Conservation (phyloP, 2,888 invertebrate genomes). For the Drosophila neutralis region DNA sequence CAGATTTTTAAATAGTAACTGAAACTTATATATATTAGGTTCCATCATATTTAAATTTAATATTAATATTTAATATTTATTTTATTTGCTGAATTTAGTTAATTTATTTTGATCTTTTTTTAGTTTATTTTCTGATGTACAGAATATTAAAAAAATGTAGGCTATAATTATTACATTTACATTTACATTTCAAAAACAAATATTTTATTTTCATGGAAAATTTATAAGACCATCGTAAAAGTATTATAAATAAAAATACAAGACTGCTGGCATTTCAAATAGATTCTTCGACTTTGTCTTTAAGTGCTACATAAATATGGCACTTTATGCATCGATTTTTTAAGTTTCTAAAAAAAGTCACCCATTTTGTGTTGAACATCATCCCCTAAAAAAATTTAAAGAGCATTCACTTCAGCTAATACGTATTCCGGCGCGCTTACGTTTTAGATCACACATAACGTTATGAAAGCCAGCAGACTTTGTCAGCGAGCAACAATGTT, state of each 20-base stretch:
- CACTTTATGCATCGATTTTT: slow-evolving; percentile 40
- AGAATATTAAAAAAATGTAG: not conserved
- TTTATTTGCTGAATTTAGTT: not conserved
- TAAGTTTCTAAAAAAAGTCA: slow-evolving; percentile 8
- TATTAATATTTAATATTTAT: not conserved
- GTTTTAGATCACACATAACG: slow-evolving; percentile 38
- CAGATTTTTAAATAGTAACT: not conserved
- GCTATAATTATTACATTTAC: not conserved
- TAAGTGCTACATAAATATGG: not conserved
- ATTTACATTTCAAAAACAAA: no score
- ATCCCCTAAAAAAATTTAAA: slow-evolving; percentile 29
- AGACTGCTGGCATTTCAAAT: not conserved
- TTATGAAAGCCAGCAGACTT: slow-evolving; percentile 13
- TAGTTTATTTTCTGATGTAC: no score
- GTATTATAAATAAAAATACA: not conserved
- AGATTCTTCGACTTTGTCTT: not conserved
- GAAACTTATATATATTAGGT: not conserved
- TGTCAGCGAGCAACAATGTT: slow-evolving; percentile 15
- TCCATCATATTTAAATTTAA: not conserved
- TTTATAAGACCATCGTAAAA: not conserved
- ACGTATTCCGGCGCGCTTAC: slow-evolving; percentile 11
- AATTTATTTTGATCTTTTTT: no score
- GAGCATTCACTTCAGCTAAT: not conserved
- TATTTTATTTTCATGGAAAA: not conserved
- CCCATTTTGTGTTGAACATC: not conserved